Evolutionary conservation across 2,113 vertebrate genomes (phyloP).

Genomic region (Nyctereutes procyonoides): DNA sequence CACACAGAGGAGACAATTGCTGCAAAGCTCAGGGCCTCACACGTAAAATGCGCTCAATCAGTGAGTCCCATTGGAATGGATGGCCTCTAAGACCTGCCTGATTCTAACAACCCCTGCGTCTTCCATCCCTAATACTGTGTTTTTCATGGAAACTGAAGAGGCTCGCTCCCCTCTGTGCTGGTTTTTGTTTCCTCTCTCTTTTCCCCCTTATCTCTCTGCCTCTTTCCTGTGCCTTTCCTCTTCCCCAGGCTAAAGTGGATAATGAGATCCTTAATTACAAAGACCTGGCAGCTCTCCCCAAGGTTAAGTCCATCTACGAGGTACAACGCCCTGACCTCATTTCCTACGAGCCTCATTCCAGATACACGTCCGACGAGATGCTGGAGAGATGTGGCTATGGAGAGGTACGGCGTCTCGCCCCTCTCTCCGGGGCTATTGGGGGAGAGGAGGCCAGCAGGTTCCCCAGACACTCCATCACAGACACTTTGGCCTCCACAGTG

Average conservation of each 20-base stretch:
- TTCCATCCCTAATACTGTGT: background rate
- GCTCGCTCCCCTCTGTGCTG: background rate
- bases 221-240: conserved; percentile 84
- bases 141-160: background rate
- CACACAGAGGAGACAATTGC: background rate
- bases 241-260: conserved; percentile 98
- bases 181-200: conserved; percentile 70
- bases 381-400: conserved; percentile 98
- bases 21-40: background rate
- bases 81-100: background rate
- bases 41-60: background rate
- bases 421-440: background rate
- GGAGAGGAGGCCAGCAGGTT: background rate
- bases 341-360: conserved; percentile 96
- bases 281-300: conserved; percentile 99
- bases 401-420: conserved; percentile 91
- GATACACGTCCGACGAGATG: conserved; percentile 97
- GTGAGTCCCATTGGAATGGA: background rate
- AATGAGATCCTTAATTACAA: conserved; percentile 99
- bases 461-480: background rate
- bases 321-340: conserved; percentile 98
- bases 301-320: conserved; percentile 99
- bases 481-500: background rate
- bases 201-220: conserved; percentile 80
- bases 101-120: background rate